Base-by-base conservation (phyloP, 2,113 vertebrate genomes). In the Mesoclemmys tuberculata region DNA sequence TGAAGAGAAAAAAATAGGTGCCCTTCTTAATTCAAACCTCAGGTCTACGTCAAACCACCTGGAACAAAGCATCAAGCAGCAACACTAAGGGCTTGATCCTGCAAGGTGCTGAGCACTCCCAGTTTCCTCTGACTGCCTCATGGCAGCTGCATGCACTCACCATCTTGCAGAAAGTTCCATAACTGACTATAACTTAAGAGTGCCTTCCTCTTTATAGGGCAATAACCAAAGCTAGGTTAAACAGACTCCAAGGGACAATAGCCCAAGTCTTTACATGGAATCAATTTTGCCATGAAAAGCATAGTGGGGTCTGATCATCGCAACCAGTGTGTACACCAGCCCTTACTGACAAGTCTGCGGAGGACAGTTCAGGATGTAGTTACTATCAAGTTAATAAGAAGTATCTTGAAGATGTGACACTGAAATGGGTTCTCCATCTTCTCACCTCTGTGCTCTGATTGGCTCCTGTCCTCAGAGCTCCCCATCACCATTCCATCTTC, bases 51-150 rank as follows among this genome's bases (percentile, higher is more conserved):
- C 35, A 52, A 82, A 29, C 44, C 58, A 95, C 92, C 93, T 82
- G 11, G 78, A 94, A 71, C 85, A 89, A 94, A 78, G 85, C 51
- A 87, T 91, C 81, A 88, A 51, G 75, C 91, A 88, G 35, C n/a
- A 38, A 38, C 9, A 10, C n/a, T 38, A 71, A 71, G 92, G 85
- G 44, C 12, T 77, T 46, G 44, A 77, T 41, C 24, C 44, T 46
- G 61, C 54, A 75, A 85, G 68, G 85, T 61, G 79, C 74, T 88
- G 44, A 18, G 51, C 8, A 77, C 64, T 85, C 85, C 46, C 16
- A 0, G 0, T 26, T 91, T 84, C 71, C 83, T 92, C 56, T 31
- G 77, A 71, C 56, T 5, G 58, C 52, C 46, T 46, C 46, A 46
- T 52, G 82, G 89, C 90, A 89, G 90, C 88, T 93, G 52, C 55